These are phyloP conservation scores for Apamea crenata DNA, from an alignment of 2,888 invertebrate species.

Conservation along the genomic window DNA sequence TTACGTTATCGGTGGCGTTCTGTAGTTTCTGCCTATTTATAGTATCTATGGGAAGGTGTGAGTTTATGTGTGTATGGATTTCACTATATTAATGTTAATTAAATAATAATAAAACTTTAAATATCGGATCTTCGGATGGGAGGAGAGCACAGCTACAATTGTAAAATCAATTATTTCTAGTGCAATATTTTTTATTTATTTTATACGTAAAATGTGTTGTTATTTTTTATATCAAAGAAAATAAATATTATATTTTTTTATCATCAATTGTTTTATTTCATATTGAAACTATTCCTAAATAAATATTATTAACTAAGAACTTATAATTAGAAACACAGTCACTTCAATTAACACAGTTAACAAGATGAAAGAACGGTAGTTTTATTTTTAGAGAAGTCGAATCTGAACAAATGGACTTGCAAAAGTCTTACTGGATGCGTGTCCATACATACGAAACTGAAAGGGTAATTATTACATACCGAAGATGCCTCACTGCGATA, in stretches of 20 bases:
- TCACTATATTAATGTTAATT: background rate
- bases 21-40: background rate
- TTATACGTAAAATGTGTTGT: conserved; percentile 8
- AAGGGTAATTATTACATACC: background rate
- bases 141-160: background rate
- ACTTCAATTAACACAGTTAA: conserved; percentile 56
- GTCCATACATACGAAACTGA: background rate
- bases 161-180: conserved; percentile 8
- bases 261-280: conserved; percentile 68
- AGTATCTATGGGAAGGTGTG: background rate
- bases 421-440: no score
- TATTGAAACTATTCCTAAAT: conserved; percentile 62
- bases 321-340: conserved; percentile 53
- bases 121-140: background rate
- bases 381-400: background rate
- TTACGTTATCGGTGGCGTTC: background rate
- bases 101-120: background rate
- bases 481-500: background rate
- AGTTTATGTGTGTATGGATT: background rate
- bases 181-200: background rate
- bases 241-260: conserved; percentile 47
- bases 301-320: conserved; percentile 73
- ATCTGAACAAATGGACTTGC: no score
- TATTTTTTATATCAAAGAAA: conserved; percentile 15
- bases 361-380: conserved; percentile 21